These are phyloP conservation scores for Eolophus roseicapilla DNA, from an alignment of 2,113 vertebrate genomes.

Conservation along the genomic window DNA sequence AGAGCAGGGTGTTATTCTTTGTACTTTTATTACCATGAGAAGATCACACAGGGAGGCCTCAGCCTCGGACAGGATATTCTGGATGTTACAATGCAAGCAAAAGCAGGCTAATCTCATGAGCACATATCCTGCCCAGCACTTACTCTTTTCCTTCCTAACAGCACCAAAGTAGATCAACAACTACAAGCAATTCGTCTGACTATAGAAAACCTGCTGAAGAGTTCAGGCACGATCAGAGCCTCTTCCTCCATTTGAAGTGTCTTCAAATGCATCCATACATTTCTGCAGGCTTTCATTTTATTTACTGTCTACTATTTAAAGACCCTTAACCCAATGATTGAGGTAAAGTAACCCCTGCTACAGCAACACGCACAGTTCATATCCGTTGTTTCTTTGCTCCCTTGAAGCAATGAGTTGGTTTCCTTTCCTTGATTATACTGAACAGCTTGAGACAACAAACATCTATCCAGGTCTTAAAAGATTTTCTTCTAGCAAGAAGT, in stretches of 20 bases:
- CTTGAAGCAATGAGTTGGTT: background rate
- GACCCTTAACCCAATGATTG: background rate
- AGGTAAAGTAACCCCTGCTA: background rate
- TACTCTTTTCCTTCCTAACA: background rate
- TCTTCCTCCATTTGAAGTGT: background rate
- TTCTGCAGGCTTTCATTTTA: background rate
- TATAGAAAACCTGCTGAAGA: background rate
- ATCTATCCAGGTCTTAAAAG: background rate
- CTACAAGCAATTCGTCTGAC: background rate
- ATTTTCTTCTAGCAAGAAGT: background rate
- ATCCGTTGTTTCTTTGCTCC: background rate
- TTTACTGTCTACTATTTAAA: background rate
- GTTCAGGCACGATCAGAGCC: background rate
- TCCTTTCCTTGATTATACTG: background rate
- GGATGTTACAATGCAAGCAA: background rate
- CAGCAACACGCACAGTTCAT: rapidly evolving
- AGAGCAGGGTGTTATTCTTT: background rate
- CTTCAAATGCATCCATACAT: background rate
- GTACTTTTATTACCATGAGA: background rate
- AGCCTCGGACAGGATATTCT: background rate
- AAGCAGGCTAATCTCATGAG: background rate
- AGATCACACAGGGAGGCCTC: background rate
- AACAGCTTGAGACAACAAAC: background rate
- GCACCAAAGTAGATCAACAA: background rate
- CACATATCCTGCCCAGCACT: background rate